Base-by-base conservation (phyloP, 2,113 vertebrate genomes). In the Malurus cyaneus region DNA sequence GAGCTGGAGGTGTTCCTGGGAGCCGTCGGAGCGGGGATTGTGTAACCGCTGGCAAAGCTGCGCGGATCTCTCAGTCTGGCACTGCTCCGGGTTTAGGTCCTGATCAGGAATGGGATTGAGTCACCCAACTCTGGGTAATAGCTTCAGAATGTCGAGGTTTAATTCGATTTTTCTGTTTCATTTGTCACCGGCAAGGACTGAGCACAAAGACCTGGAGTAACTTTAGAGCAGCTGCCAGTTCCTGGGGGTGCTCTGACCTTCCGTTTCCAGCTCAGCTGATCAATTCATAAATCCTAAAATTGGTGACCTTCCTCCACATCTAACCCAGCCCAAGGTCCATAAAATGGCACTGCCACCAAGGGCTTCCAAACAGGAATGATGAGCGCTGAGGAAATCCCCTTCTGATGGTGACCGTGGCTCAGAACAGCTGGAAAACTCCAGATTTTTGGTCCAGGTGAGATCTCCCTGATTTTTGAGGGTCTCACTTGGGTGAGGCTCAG, bases 401-500 rank as follows among this genome's bases (percentile, higher is more conserved):
- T 59, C 66, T 44, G 62, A 9, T 47, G 49, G 80, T 14, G 76
- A 16, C 34, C 31, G 8, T 8, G 59, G 39, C n/a, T 23, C 1
- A 1, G 10, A 50, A 47, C 42, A 72, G 44, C 39, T 15, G 41
- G 44, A 39, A 57, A 49, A 9, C 24, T 86, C 71, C 42, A 8
- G 46, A 11, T 12, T 14, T 61, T n/a, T 23, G 26, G 49, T 23
- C 71, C 17, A 10, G 71, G 34, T 0, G 20, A 79, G 57, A 53
- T 39, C n/a, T 50, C 34, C 28, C 19, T 74, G 57, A 56, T 34
- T 86, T 69, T 28, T 28, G 89, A 94, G 96, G 96, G 94, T 89
- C 93, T 97, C 67, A 25, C 94, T 83, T 94, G 96, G 81, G 72
- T 41, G 91, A 97, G 80, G 92, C 46, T 91, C 96, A 83, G 93